Evolutionary conservation across 2,888 invertebrate species (phyloP).

Genomic region (Rhamphomyia laevipes): DNA sequence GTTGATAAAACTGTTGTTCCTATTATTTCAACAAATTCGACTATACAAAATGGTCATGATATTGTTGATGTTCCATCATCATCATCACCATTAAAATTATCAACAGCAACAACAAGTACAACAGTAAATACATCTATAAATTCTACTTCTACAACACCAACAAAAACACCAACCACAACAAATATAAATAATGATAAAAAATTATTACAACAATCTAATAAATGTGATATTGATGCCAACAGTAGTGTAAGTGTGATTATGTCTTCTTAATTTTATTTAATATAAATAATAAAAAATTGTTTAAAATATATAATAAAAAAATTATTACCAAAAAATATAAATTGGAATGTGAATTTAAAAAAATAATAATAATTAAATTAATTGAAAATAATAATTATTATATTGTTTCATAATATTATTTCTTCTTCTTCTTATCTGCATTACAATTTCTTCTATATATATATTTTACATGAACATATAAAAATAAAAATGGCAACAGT

Average conservation of each 20-base stretch:
- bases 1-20: not conserved
- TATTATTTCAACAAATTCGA: not conserved
- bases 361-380: no score
- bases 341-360: no score
- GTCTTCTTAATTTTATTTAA: no score
- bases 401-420: no score
- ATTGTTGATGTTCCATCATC: not conserved
- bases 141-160: constrained; percentile 11
- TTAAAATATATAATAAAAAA: no score
- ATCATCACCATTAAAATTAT: constrained; percentile 13
- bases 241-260: constrained; percentile 13
- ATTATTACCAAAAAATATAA: no score
- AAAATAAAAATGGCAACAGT: no score
- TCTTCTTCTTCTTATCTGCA: no score
- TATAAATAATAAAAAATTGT: no score
- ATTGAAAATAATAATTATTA: no score
- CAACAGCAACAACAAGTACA: constrained; percentile 17
- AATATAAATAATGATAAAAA: constrained; percentile 26
- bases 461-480: no score
- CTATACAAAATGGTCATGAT: not conserved
- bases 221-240: constrained; percentile 13
- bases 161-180: constrained; percentile 15
- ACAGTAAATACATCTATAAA: not conserved
- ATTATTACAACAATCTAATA: constrained; percentile 5
- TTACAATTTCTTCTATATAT: no score